Base-by-base conservation (phyloP, 2,113 vertebrate species). In the Trematocara nigrifrons region DNA sequence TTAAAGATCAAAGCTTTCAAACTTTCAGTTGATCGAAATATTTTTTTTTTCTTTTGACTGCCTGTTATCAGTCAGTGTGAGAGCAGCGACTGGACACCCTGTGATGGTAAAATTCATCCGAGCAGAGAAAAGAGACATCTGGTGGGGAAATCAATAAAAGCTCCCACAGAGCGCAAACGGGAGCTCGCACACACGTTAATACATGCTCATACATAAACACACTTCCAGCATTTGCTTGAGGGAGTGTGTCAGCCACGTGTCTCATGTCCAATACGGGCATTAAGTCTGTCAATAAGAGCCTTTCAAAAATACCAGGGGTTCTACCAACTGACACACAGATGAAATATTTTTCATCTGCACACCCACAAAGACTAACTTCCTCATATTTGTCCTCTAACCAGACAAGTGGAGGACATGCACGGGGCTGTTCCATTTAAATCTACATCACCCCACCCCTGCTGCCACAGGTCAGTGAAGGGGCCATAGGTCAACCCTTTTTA, bases 301-400 rank as follows among this genome's bases (percentile, higher is more conserved):
- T 95, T 94, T 94, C 81, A 93, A 87, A 89, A 90, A 85, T 85
- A 92, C 86, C 91, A 92, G 94, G 94, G 94, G 93, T 91, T 90
- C 93, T 66, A 84, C 89, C 87, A 76, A 33, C 78, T 22, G 64
- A 92, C 89, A 85, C 83, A 87, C 84, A 86, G 64, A 86, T 59
- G 56, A 85, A 29, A 88, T 31, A 85, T 52, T 12, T 52, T 45
- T 82, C 45, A 85, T 86, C 22, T 71, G 16, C 18, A 81, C 26
- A 42, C 80, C 53, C 80, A 83, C 35, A 56, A 42, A 64, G 52
- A 74, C 22, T 29, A 42, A 88, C 79, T 61, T 79, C 20, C 74
- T 79, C 77, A 79, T 71, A 85, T 81, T 76, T 91, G 86, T 92
- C 74, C 85, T 91, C 87, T 92, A 81, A 82, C 11, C 31, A 82